A percentile compares a stretch with the other conserved stretches of the same genome.
Evolutionary conservation across 2,797 vertebrate species (phyloP).

Genomic region (Tragopan temminckii): DNA sequence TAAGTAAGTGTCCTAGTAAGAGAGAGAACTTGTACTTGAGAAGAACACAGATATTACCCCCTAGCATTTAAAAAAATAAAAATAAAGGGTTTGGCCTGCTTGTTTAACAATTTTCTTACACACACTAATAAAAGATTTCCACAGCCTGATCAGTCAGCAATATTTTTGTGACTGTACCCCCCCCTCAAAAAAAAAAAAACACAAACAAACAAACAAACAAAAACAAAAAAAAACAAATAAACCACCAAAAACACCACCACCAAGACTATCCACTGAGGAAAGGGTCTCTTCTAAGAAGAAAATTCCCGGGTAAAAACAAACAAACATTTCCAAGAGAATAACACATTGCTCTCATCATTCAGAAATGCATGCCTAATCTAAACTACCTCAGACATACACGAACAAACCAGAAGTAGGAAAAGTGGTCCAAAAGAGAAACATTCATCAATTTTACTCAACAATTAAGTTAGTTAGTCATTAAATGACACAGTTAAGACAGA

Average conservation of each 20-base stretch:
- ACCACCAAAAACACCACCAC: too few relatives aligned
- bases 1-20: not conserved
- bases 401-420: not conserved
- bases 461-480: not conserved
- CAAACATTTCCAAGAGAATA: not conserved
- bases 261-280: conserved; percentile 18
- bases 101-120: conserved; percentile 60
- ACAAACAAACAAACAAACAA: too few relatives aligned
- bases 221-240: too few relatives aligned
- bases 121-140: conserved; percentile 70
- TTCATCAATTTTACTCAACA: not conserved
- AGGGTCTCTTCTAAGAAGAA: conserved; percentile 14
- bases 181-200: conserved; percentile 38
- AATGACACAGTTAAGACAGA: not conserved
- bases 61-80: conserved; percentile 4
- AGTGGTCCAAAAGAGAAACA: not conserved
- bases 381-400: not conserved
- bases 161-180: conserved; percentile 44
- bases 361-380: conserved; percentile 27
- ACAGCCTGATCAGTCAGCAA: conserved; percentile 37
- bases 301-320: not conserved
- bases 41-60: conserved; percentile 53
- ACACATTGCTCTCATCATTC: not conserved
- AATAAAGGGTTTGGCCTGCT: conserved; percentile 34
- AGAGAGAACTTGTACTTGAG: conserved; percentile 3